Percentiles rank a stretch among this genome's conserved stretches.
These are phyloP conservation scores for Augochlorella aurata DNA, from an alignment of 2,888 invertebrate genomes.

Conservation along the genomic window DNA sequence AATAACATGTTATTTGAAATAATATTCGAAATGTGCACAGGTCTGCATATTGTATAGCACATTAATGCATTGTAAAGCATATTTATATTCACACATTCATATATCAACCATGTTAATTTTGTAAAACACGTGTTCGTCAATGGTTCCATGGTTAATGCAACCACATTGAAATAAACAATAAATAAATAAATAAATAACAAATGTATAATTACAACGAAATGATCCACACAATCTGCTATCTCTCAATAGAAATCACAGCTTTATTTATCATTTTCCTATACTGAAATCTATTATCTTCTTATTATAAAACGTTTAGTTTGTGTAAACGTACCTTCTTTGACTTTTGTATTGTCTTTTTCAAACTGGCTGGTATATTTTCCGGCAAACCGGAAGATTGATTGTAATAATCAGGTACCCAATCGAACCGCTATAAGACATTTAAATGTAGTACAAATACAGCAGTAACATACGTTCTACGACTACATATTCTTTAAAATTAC, in stretches of 20 bases:
- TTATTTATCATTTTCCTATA: background rate
- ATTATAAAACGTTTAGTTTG: background rate
- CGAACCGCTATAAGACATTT: constrained; percentile 69
- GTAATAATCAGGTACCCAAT: constrained; percentile 75
- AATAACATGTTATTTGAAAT: too few species aligned
- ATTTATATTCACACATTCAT: too few species aligned
- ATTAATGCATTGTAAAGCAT: too few species aligned
- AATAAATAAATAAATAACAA: constrained; percentile 81
- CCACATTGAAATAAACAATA: too few species aligned
- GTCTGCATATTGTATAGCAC: too few species aligned
- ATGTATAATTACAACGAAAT: constrained; percentile 83
- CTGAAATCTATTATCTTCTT: background rate
- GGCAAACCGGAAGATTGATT: constrained; percentile 71
- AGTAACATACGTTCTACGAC: background rate
- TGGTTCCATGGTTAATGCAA: too few species aligned
- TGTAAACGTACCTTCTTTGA: constrained; percentile 64
- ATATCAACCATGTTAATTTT: too few species aligned
- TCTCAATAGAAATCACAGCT: background rate
- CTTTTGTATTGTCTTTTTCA: constrained; percentile 62
- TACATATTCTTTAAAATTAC: constrained; percentile 58
- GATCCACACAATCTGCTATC: background rate
- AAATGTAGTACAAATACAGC: background rate
- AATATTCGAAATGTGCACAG: too few species aligned
- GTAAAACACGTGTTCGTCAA: too few species aligned
- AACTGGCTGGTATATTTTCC: constrained; percentile 68